Base-by-base conservation (phyloP, 2,113 vertebrate species). In the Notiomystis cincta region DNA sequence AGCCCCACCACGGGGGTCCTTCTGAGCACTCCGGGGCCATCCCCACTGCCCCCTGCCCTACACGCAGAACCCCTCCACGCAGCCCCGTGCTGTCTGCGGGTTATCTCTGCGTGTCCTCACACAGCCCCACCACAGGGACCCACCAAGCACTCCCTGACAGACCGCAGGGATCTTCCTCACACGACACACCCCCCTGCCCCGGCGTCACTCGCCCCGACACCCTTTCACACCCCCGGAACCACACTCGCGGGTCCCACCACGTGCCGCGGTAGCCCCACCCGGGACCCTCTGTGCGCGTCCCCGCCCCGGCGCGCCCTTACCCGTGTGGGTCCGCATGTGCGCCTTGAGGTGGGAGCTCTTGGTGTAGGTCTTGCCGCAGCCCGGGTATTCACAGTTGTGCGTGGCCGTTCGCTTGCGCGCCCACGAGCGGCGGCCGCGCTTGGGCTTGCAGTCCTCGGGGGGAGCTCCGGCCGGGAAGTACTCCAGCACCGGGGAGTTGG, bases 341-440 rank as follows among this genome's bases (percentile, higher is more conserved):
- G 99, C 99, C 94, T 99, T 99, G 57, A 99, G 98, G 79, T 99
- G 99, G 4, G 99, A 99, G 89, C 99, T 99, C 96, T 99, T 99
- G 19, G 99, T 99, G 97, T 99, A 99, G 5, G 98, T 99, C 90
- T 99, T 99, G 85, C 99, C 99, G 80, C 99, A 99, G 45, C 98
- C 98, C 8, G 98, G 98, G 90, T 98, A 99, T 89, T 99, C 99
- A 95, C 99, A 99, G 98, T 95, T 99, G 98, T 99, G 99, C 73
- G 99, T 99, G 40, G 99, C 99, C 6, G 99, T 98, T 27, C 99
- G 98, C 88, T 99, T 99, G 78, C 99, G 97, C 22, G 98, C 98
- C 98, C 99, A 99, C 9, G 99, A 98, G 45, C 98, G 97, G 14
- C 99, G 98, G 6, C 99, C 99, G 66, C 99, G 97, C 94, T 99